Conservation (phyloP, 2,888 invertebrate genomes). For the Drosophila mimetica region DNA sequence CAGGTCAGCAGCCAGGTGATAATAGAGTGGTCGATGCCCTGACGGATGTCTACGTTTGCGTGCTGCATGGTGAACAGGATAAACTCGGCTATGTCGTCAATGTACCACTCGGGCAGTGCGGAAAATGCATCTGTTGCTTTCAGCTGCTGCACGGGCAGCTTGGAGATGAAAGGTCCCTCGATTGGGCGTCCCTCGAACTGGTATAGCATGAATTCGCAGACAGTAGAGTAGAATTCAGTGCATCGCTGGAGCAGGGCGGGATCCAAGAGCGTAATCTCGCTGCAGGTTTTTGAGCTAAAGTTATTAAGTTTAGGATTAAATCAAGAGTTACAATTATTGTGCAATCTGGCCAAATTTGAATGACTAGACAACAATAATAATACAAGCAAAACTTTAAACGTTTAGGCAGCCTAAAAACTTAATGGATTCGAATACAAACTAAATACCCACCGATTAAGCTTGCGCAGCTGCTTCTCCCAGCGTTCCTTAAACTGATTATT, state of each 20-base stretch:
- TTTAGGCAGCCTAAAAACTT: background rate
- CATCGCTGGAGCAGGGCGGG: constrained; percentile 92
- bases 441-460: constrained; percentile 86
- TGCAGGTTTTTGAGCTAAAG: constrained; percentile 93
- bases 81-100: constrained; percentile 98
- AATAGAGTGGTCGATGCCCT: constrained; percentile 92
- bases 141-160: constrained; percentile 86
- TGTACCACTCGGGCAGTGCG: constrained; percentile 98
- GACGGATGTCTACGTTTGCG: constrained; percentile 87
- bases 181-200: constrained; percentile 87
- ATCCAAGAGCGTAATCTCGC: constrained; percentile 95
- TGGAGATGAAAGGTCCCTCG: constrained; percentile 84
- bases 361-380: background rate
- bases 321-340: background rate
- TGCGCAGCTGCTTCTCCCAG: constrained; percentile 94
- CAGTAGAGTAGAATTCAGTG: constrained; percentile 94
- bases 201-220: constrained; percentile 91
- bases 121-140: constrained; percentile 91
- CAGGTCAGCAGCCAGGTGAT: constrained; percentile 95
- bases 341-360: too few relatives aligned
- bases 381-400: too few relatives aligned
- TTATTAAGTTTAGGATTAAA: background rate
- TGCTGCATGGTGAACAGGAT: constrained; percentile 95
- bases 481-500: constrained; percentile 93
- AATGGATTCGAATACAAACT: background rate